Percentiles rank a stretch among this genome's conserved stretches.
phyloP scores from a whole-genome alignment of 2,888 invertebrate genomes.

The Rotaria magnacalcarata region DNA sequence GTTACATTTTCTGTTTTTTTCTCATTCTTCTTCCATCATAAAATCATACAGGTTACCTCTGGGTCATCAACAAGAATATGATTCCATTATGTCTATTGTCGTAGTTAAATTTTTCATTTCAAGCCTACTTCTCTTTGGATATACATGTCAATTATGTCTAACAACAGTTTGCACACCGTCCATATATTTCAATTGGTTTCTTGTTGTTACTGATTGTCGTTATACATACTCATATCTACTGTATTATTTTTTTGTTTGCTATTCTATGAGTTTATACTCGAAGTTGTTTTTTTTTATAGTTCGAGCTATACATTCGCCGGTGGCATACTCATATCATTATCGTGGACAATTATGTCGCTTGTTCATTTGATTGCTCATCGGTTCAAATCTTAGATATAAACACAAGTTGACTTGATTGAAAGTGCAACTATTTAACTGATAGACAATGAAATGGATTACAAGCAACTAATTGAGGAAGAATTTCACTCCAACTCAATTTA shows the following conservation, averaged over 20 bases:
- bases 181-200: background rate
- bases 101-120: background rate
- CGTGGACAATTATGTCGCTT: background rate
- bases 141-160: background rate
- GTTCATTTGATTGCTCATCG: background rate
- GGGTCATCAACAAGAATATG: background rate
- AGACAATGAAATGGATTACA: no score
- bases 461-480: no score
- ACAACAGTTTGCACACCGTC: constrained; percentile 10
- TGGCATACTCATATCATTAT: background rate
- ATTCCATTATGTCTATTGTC: background rate
- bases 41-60: background rate
- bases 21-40: background rate
- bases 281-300: background rate
- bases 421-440: no score
- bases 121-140: background rate
- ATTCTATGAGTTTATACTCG: background rate
- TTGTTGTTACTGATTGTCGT: background rate
- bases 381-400: background rate
- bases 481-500: no score
- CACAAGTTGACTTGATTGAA: background rate
- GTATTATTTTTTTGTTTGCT: background rate
- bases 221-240: background rate
- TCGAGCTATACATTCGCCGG: background rate
- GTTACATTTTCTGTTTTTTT: background rate